phyloP scores from a whole-genome alignment of 2,797 vertebrate species.

The Malurus leucopterus region DNA sequence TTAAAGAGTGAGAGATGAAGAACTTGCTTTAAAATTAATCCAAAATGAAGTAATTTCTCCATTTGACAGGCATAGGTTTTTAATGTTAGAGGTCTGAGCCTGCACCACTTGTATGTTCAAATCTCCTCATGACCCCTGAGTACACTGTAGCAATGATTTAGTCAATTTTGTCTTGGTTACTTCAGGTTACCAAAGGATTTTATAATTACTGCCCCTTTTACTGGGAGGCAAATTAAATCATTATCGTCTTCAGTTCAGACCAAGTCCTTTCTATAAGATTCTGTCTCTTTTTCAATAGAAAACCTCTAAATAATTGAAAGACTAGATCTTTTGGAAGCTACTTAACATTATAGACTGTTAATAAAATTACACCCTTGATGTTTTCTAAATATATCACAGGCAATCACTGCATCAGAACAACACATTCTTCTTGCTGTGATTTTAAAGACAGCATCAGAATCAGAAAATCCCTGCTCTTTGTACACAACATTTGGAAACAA shows the following conservation, averaged over 20 bases:
- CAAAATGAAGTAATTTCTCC: conserved; percentile 2
- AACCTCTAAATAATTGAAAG: background rate
- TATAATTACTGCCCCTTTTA: background rate
- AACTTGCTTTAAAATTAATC: conserved; percentile 4
- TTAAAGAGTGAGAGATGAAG: background rate
- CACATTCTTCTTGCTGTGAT: background rate
- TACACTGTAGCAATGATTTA: background rate
- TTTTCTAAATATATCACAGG: background rate
- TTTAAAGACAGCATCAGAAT: background rate
- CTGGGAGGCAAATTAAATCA: background rate
- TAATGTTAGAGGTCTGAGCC: background rate
- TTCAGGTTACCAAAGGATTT: background rate
- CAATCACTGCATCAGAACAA: background rate
- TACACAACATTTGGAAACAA: background rate
- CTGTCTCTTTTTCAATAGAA: background rate
- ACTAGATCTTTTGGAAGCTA: background rate
- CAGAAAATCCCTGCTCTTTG: background rate
- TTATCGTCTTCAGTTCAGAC: background rate
- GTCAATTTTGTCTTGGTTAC: background rate
- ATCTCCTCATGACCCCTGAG: background rate
- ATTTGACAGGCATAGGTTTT: background rate
- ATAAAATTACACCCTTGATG: background rate
- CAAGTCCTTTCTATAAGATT: background rate
- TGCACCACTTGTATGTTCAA: background rate
- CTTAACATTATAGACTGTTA: background rate